Percentiles rank a stretch among this genome's conserved stretches.
Conservation (phyloP, 2,797 vertebrate genomes). For the Chelidonichthys spinosus region DNA sequence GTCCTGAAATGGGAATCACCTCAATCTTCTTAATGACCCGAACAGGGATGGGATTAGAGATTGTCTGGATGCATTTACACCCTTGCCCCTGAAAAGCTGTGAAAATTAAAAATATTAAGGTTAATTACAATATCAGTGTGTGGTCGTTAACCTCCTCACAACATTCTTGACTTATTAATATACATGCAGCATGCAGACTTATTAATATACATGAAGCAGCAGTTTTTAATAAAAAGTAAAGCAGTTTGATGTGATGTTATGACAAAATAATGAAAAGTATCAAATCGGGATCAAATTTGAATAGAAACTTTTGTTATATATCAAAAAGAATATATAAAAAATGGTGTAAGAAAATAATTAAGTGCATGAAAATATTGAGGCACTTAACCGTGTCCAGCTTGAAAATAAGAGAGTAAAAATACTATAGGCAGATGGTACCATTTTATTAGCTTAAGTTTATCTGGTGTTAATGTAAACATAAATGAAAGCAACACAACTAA, state of each 20-base stretch:
- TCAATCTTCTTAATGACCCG: conserved; percentile 39
- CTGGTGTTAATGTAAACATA: neutral
- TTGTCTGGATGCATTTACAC: conserved; percentile 30
- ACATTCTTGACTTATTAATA: no score
- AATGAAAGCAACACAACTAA: neutral
- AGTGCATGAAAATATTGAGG: neutral
- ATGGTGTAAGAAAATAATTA: neutral
- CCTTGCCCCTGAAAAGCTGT: neutral
- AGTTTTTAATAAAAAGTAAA: neutral
- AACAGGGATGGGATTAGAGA: fast-evolving
- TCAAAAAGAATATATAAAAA: neutral
- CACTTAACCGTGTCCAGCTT: neutral
- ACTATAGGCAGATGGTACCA: neutral
- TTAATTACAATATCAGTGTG: neutral
- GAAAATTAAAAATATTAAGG: neutral
- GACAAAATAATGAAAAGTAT: neutral
- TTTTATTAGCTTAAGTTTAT: neutral
- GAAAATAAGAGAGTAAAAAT: neutral
- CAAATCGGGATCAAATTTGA: neutral
- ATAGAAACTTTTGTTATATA: neutral
- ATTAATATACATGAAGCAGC: neutral
- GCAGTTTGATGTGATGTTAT: neutral
- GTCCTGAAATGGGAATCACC: conserved; percentile 52
- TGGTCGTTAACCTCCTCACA: neutral
- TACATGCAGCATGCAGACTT: no score